Evolutionary conservation across 2,113 vertebrate genomes (phyloP).

Genomic region (Ailuropoda melanoleuca): DNA sequence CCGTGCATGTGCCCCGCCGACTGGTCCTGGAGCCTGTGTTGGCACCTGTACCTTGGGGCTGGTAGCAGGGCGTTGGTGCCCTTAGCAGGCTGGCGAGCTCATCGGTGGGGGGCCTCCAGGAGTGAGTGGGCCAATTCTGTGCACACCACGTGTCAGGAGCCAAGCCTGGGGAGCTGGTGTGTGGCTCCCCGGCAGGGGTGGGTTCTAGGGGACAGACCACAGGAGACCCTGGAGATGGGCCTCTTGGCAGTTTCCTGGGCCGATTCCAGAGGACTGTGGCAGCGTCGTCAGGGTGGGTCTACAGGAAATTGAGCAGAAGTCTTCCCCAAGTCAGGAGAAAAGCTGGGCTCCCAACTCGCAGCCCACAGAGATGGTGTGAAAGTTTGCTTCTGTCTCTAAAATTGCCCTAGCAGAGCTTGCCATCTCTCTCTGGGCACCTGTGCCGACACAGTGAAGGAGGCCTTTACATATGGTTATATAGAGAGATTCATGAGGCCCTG

Average conservation of each 20-base stretch:
- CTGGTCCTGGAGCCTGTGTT: background rate
- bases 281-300: background rate
- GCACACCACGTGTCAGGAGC: background rate
- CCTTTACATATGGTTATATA: conserved; percentile 23
- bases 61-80: background rate
- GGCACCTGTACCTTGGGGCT: background rate
- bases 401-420: background rate
- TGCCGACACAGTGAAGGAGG: conserved; percentile 45
- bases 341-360: background rate
- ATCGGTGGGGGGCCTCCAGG: background rate
- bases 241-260: conserved; percentile 26
- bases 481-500: conserved; percentile 75
- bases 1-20: accelerated
- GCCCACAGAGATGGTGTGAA: background rate
- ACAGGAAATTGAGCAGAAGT: conserved; percentile 19
- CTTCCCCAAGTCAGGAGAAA: background rate
- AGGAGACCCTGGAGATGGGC: background rate
- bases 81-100: background rate
- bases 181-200: background rate
- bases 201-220: conserved; percentile 39
- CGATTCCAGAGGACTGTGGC: background rate
- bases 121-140: background rate
- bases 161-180: background rate
- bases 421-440: background rate
- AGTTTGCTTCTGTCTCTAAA: conserved; percentile 41